Conservation (phyloP, 2,113 vertebrate species). For the Puntigrus tetrazona region DNA sequence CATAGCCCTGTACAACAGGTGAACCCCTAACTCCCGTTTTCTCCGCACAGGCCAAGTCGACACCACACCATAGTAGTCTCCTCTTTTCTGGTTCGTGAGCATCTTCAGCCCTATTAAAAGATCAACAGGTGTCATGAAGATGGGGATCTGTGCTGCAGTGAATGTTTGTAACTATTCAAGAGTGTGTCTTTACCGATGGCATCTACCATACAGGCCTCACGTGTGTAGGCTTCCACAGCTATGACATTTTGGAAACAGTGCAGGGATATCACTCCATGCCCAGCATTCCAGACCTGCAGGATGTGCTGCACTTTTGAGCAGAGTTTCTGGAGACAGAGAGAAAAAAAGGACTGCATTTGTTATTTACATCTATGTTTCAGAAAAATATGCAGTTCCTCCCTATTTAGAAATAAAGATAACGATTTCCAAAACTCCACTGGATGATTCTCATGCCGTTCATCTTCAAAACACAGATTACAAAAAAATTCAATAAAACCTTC, state of each 20-base stretch:
- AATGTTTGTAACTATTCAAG: not conserved
- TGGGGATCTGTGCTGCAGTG: not conserved
- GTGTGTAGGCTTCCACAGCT: slow-evolving; percentile 86
- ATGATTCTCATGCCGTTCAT: no score
- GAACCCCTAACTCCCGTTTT: slow-evolving; percentile 79
- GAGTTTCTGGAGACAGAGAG: slow-evolving; percentile 71
- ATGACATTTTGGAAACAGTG: slow-evolving; percentile 91
- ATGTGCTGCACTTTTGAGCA: slow-evolving; percentile 85
- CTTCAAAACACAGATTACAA: no score
- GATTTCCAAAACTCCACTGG: no score
- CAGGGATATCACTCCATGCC: slow-evolving; percentile 82
- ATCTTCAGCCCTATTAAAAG: slow-evolving; percentile 78
- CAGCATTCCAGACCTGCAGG: slow-evolving; percentile 85
- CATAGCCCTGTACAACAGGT: slow-evolving; percentile 82
- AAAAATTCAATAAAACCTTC: no score
- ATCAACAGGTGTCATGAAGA: not conserved
- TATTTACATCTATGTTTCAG: not conserved
- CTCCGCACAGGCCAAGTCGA: slow-evolving; percentile 76
- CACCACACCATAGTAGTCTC: slow-evolving; percentile 82
- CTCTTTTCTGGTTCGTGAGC: slow-evolving; percentile 88
- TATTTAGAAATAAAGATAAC: no score
- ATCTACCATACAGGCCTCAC: slow-evolving; percentile 89
- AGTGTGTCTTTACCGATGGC: slow-evolving; percentile 78
- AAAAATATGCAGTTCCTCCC: no score
- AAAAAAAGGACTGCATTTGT: not conserved